Evolutionary conservation across 2,888 invertebrate genomes (phyloP).

Genomic region (Aleiodes alternator): DNA sequence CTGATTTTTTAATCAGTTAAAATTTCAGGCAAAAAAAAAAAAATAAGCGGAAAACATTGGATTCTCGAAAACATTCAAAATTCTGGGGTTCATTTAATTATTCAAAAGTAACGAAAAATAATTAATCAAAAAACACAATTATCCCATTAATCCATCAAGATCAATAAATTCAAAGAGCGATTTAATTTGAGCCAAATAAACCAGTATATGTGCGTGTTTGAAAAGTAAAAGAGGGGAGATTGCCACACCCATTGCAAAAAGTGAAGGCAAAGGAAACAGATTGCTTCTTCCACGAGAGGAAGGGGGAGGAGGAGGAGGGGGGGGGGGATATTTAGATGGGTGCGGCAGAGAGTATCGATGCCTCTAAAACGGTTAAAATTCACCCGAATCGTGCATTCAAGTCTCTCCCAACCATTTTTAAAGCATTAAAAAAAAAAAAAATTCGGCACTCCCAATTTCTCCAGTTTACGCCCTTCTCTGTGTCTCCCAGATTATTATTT

Average conservation of each 20-base stretch:
- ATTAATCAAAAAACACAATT: too few relatives aligned
- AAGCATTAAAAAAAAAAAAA: conserved; percentile 30
- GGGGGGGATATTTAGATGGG: conserved; percentile 57
- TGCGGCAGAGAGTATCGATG: conserved; percentile 62
- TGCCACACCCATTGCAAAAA: conserved; percentile 28
- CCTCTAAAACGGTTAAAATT: conserved; percentile 66
- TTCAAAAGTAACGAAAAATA: too few relatives aligned
- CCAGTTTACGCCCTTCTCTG: conserved; percentile 38
- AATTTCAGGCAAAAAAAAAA: too few relatives aligned
- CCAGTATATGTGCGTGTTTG: conserved; percentile 11
- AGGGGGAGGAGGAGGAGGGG: conserved; percentile 40
- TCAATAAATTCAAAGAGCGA: conserved; percentile 13
- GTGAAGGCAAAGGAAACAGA: conserved; percentile 6
- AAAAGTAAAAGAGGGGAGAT: neutral
- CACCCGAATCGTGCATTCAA: conserved; percentile 57
- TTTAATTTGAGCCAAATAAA: conserved; percentile 26
- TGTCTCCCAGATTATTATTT: conserved; percentile 34
- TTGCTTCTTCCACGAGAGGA: conserved; percentile 59
- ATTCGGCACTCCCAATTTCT: conserved; percentile 35
- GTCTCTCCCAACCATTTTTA: conserved; percentile 13
- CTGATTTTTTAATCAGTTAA: too few relatives aligned
- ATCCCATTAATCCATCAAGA: neutral
- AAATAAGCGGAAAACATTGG: too few relatives aligned
- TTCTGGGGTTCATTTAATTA: too few relatives aligned
- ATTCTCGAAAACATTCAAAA: too few relatives aligned